Percentiles rank a stretch among this genome's conserved stretches.
Evolutionary conservation across 2,113 vertebrate genomes (phyloP).

Genomic region (Anser brachyrhynchus): DNA sequence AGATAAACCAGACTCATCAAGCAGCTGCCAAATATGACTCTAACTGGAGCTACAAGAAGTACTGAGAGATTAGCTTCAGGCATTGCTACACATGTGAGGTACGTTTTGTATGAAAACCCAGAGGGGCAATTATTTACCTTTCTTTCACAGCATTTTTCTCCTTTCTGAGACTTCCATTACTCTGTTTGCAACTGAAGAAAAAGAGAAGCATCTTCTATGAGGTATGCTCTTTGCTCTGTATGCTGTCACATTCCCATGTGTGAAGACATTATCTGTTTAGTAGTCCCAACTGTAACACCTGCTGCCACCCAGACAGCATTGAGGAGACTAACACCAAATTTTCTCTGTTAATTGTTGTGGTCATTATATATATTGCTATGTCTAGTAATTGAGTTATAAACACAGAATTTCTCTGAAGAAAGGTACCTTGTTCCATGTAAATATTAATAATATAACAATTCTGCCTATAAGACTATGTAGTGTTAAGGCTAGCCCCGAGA

Average conservation of each 20-base stretch:
- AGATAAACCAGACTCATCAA: slow-evolving; percentile 43
- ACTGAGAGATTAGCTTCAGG: slow-evolving; percentile 32
- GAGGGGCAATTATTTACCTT: slow-evolving; percentile 37
- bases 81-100: slow-evolving; percentile 18
- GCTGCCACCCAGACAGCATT: background rate
- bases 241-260: background rate
- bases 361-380: background rate
- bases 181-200: background rate
- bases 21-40: slow-evolving; percentile 20
- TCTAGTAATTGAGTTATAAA: slow-evolving; percentile 32
- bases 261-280: slow-evolving; percentile 38
- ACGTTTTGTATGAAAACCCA: slow-evolving; percentile 28
- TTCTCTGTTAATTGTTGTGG: background rate
- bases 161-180: slow-evolving; percentile 2
- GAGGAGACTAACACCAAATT: background rate
- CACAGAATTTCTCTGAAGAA: slow-evolving; percentile 7
- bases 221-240: slow-evolving; percentile 37
- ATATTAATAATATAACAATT: background rate
- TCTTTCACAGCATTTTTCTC: background rate
- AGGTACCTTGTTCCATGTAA: background rate
- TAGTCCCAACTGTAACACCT: slow-evolving; percentile 7
- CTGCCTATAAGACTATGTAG: background rate
- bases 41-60: slow-evolving; percentile 34
- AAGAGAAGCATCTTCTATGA: slow-evolving; percentile 17
- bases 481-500: background rate